Evolutionary conservation across 2,113 vertebrate genomes (phyloP).

Genomic region (Chaetodon trifascialis): DNA sequence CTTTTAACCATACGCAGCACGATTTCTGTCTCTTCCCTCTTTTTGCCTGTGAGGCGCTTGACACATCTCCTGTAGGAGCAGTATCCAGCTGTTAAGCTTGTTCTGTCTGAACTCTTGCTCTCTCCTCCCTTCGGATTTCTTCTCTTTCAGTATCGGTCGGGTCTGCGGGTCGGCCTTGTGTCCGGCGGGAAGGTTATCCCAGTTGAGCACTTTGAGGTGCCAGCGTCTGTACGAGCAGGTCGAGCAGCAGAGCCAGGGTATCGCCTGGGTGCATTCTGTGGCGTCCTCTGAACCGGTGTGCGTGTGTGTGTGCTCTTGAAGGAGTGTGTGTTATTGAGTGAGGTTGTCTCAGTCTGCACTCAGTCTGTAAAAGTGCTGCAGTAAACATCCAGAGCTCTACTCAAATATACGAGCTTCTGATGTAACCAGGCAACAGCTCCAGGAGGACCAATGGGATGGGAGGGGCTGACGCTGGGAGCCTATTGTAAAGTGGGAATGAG

Average conservation of each 20-base stretch:
- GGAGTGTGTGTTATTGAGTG: conserved; percentile 54
- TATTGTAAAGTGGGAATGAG: conserved; percentile 45
- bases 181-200: conserved; percentile 79
- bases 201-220: conserved; percentile 82
- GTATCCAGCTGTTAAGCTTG: conserved; percentile 30
- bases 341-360: conserved; percentile 74
- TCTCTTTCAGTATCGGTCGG: background rate
- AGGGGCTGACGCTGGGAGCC: conserved; percentile 53
- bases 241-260: conserved; percentile 62
- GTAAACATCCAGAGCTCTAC: conserved; percentile 85
- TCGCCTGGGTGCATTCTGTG: conserved; percentile 83
- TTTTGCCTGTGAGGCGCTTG: conserved; percentile 31
- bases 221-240: conserved; percentile 82
- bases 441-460: conserved; percentile 70
- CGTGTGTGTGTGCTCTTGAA: conserved; percentile 53
- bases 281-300: conserved; percentile 52
- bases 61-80: conserved; percentile 41
- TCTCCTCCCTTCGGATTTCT: conserved; percentile 23
- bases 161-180: conserved; percentile 11
- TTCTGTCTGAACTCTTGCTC: conserved; percentile 24
- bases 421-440: conserved; percentile 74
- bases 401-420: conserved; percentile 83
- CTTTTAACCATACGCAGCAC: conserved; percentile 42
- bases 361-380: conserved; percentile 86
- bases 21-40: conserved; percentile 23